Evolutionary conservation across 2,888 invertebrate genomes (phyloP).

Genomic region (Oscheius myriophilus): DNA sequence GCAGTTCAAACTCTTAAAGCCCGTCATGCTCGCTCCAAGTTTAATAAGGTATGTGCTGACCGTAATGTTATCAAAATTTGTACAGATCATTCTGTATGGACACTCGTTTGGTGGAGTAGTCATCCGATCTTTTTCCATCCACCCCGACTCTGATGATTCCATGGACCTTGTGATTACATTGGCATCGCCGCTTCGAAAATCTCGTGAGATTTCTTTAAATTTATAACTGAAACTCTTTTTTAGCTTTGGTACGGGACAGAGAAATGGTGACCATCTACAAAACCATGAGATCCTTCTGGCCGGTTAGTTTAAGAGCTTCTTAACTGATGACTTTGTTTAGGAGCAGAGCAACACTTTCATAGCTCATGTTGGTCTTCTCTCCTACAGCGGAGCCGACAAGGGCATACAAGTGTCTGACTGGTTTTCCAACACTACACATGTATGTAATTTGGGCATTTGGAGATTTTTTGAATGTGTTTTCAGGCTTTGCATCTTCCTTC

Average conservation of each 20-base stretch:
- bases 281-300: no score
- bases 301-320: no score
- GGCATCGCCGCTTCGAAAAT: constrained; percentile 37
- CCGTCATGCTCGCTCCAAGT: constrained; percentile 15
- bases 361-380: constrained; percentile 50
- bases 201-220: constrained; percentile 31
- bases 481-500: constrained; percentile 31
- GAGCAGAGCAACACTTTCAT: constrained; percentile 24
- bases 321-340: constrained; percentile 21
- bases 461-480: background rate
- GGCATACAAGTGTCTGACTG: constrained; percentile 55
- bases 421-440: constrained; percentile 28
- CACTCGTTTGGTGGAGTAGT: constrained; percentile 56
- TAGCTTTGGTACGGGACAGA: constrained; percentile 41
- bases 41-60: constrained; percentile 24
- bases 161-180: constrained; percentile 40
- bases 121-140: constrained; percentile 27
- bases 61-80: background rate
- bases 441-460: constrained; percentile 12
- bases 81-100: constrained; percentile 47
- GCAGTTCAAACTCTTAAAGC: constrained; percentile 79
- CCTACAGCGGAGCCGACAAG: constrained; percentile 59
- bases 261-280: constrained; percentile 19
- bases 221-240: constrained; percentile 9
- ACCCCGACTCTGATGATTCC: constrained; percentile 26